Conservation (phyloP, 2,797 vertebrate genomes). For the Squalus acanthias region DNA sequence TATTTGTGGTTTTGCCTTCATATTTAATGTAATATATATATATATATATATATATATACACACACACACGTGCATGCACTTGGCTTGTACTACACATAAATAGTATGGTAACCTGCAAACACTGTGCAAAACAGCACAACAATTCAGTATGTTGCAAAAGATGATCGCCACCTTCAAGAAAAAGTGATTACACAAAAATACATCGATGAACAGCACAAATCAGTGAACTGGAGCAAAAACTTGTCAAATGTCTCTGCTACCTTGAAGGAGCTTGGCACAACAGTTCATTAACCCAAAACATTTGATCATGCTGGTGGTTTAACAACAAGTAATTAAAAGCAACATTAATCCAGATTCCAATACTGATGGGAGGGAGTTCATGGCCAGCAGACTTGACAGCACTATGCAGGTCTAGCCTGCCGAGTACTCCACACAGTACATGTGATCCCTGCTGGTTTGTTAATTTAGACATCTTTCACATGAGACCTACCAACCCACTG, state of each 20-base stretch:
- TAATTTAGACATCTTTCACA: constrained; percentile 2
- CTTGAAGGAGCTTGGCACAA: not conserved
- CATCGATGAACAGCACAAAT: not conserved
- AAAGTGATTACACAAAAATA: not conserved
- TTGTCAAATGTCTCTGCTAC: not conserved
- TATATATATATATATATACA: not conserved
- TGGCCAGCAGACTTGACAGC: not conserved
- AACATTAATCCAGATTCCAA: not conserved
- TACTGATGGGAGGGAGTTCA: not conserved
- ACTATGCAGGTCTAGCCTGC: not conserved
- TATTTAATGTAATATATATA: too few relatives aligned
- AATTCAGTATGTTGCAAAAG: not conserved
- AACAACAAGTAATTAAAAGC: not conserved
- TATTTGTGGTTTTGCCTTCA: not conserved
- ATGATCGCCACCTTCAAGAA: not conserved
- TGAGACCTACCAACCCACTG: not conserved
- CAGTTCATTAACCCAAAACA: not conserved
- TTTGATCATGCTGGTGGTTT: not conserved
- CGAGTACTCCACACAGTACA: too few relatives aligned
- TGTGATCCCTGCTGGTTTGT: not conserved
- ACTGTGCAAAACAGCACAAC: not conserved
- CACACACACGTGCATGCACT: too few relatives aligned
- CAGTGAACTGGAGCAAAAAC: not conserved
- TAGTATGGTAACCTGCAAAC: not conserved
- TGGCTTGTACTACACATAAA: not conserved